These are phyloP conservation scores for Tachysurus fulvidraco DNA, from an alignment of 2,113 vertebrate species.

Conservation along the genomic window DNA sequence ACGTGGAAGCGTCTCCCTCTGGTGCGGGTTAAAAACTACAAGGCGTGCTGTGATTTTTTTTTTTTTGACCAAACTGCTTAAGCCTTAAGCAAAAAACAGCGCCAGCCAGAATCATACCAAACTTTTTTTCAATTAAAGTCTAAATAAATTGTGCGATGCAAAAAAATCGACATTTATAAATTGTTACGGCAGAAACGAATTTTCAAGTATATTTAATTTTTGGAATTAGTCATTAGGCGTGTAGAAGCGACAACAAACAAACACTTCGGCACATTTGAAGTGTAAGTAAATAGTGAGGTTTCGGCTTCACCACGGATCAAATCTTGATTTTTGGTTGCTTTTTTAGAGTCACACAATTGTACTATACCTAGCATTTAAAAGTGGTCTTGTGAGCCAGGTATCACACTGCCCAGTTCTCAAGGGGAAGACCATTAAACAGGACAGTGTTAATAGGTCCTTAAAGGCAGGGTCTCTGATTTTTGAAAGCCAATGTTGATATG, in stretches of 20 bases:
- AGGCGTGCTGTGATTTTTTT: not conserved
- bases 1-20: constrained; percentile 20
- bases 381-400: not conserved
- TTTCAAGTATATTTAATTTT: not conserved
- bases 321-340: not conserved
- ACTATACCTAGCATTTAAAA: not conserved
- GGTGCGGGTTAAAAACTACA: constrained; percentile 40
- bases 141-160: not conserved
- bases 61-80: not conserved
- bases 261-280: not conserved
- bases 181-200: not conserved
- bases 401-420: not conserved
- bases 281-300: not conserved
- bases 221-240: constrained; percentile 12
- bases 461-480: too few species aligned
- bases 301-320: not conserved
- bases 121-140: constrained; percentile 7
- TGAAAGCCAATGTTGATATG: too few species aligned
- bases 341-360: not conserved
- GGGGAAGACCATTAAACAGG: not conserved
- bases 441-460: too few species aligned
- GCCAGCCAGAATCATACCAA: not conserved
- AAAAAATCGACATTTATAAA: not conserved
- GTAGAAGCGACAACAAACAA: not conserved
- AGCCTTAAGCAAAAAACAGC: not conserved